Evolutionary conservation across 2,888 invertebrate genomes (phyloP), one percentile per base, ranked within the genome.

Genomic region (Pherbina coryleti): DNA sequence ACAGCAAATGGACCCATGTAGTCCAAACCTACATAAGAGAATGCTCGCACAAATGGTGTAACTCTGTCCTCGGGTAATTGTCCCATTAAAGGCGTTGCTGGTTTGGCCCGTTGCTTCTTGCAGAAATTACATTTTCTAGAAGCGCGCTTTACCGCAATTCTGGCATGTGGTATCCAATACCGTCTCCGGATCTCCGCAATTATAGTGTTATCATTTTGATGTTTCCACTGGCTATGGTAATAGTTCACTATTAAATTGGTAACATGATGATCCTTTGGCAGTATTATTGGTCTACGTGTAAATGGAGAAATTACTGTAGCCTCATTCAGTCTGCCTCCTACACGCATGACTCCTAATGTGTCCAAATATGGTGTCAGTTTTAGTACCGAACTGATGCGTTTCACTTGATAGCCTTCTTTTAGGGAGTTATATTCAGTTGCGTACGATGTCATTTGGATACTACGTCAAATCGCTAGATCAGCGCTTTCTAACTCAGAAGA

Each of bases 31-130:
- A 8, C 37, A 7, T 53, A 53, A 17, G 53, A 19, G 28, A 81
- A 82, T 3, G 81, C 77, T 2, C 73, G 34, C 49, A 76, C 76
- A 25, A 17, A 76, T 17, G 78, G 76, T 2, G 57, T 76, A 4
- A 73, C 31, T 22, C 75, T 19, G 49, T 75, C 78, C 14, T 17
- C 31, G 5, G 71, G 75, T 22, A 78, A 17, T 31, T 76, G 79
- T 25, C 77, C 82, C 82, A 82, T 82, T 14, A 66, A 57, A 5
- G 81, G 82, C 0, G 53, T 25, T 7, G 55, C 31, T 11, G 81
- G 37, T 37, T 37, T 37, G 5, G 37, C 37, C 37, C 37, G 37
- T 37, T 37, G 37, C 37, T 37, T 37, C 37, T 37, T 37, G 8
- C 37, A 37, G 8, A 37, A 37, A 37, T 37, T 37, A 37, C 37